Evolutionary conservation across 2,888 invertebrate species (phyloP), one percentile per base, ranked within the genome.

Genomic region (Thysanoteuthis rhombus): DNA sequence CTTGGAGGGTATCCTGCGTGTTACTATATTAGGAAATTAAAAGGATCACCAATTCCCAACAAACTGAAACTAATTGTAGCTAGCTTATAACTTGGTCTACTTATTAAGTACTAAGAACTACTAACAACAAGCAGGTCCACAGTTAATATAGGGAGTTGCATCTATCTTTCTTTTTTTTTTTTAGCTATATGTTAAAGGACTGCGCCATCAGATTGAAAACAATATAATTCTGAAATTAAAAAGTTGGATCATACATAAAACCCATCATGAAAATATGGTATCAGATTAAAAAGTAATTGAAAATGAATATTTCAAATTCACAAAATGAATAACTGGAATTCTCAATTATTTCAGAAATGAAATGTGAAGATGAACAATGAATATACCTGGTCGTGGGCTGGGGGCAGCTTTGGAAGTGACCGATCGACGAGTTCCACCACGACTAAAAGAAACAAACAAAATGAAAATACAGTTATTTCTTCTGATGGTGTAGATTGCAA

Each of bases 401-500:
- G 92, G 92, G 28, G 92, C n/a, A 28, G 47, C 91, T 75, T 93
- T 93, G 36, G 91, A 38, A 58, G 91, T 93, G 36, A 75, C 92
- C 22, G 93, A 91, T 36, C 93, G 45, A n/a, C 93, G 90, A 40
- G 93, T 90, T 36, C 91, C 93, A 91, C 52, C 93, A 93, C 93
- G 93, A 36, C 93, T 93, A 52, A 38, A 47, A n/a, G 32, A 12
- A 58, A 42, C 16, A 93, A 58, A 32, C n/a, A 91, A 8, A 42
- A 19, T 90, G 10, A 91, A 42, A 16, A 91, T 5, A 91, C 12
- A 75, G 4, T 25, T 3, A 25, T 22, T 52, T 25, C 25, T 75
- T 75, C 25, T 36, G n/a, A 4, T n/a, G n/a, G n/a, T n/a, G n/a
- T n/a, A n/a, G n/a, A n/a, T n/a, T n/a, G n/a, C 75, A n/a, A 75